These are phyloP conservation scores for Protomyctophum bolini DNA, from an alignment of 2,113 vertebrate species.

Conservation along the genomic window DNA sequence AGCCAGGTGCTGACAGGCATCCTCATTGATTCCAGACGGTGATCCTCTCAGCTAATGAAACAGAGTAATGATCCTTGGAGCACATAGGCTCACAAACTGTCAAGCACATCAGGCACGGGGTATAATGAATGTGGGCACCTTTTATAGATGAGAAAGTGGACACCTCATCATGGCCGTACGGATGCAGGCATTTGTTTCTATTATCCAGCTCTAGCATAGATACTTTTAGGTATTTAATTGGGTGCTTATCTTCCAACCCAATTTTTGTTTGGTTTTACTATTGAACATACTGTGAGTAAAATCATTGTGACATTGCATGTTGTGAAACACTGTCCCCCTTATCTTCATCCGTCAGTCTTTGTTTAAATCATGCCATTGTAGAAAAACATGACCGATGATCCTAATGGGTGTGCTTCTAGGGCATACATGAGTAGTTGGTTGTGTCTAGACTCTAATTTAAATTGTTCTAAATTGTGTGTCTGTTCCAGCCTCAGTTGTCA, in stretches of 20 bases:
- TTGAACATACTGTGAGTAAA: not conserved
- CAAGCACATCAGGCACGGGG: slow-evolving; percentile 17
- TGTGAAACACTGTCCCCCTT: slow-evolving; percentile 2
- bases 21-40: slow-evolving; percentile 32
- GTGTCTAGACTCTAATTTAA: too few species aligned
- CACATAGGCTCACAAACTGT: not conserved
- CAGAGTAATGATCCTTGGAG: slow-evolving; percentile 28
- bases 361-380: too few species aligned
- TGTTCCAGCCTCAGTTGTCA: slow-evolving; percentile 76
- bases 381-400: too few species aligned
- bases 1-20: slow-evolving; percentile 23
- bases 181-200: not conserved
- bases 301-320: not conserved
- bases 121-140: slow-evolving; percentile 19
- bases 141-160: not conserved
- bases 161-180: not conserved
- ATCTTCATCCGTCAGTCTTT: too few species aligned
- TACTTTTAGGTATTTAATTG: slow-evolving; percentile 1
- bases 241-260: not conserved
- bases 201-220: slow-evolving; percentile 8
- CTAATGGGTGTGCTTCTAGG: too few species aligned
- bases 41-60: slow-evolving; percentile 43
- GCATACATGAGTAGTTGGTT: too few species aligned
- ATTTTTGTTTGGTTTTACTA: slow-evolving; percentile 1
- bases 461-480: not conserved